These are phyloP conservation scores for Hemicentrotus pulcherrimus DNA, from an alignment of 35 echinoderm and acorn worm species.

Conservation along the genomic window DNA sequence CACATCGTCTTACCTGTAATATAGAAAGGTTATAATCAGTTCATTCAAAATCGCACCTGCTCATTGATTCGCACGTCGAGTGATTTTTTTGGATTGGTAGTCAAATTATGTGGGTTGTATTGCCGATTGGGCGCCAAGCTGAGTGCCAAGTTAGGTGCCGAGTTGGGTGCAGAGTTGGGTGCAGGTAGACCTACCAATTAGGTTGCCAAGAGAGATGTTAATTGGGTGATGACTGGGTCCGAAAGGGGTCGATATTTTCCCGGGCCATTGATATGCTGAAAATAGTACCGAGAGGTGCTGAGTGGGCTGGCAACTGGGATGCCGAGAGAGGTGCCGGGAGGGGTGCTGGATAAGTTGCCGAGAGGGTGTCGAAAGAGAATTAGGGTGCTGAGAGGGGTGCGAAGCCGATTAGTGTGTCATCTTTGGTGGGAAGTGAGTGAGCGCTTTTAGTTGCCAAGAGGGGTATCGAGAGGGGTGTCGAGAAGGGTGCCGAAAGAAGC, in stretches of 20 bases:
- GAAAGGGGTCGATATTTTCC: too few relatives aligned
- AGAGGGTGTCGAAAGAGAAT: background rate
- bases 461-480: background rate
- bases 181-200: too few relatives aligned
- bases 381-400: background rate
- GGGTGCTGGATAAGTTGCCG: too few relatives aligned
- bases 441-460: background rate
- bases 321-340: too few relatives aligned
- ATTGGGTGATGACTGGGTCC: too few relatives aligned
- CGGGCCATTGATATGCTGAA: too few relatives aligned
- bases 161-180: background rate
- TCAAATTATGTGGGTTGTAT: too few relatives aligned
- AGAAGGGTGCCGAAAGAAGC: background rate
- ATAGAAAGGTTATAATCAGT: background rate
- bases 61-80: background rate
- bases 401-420: background rate
- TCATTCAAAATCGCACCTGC: background rate
- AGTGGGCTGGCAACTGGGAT: too few relatives aligned
- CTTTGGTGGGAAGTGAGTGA: too few relatives aligned
- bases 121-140: background rate
- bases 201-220: too few relatives aligned
- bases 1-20: constrained; percentile 62
- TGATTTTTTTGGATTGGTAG: too few relatives aligned
- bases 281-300: too few relatives aligned
- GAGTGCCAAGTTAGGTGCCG: background rate